phyloP scores from a whole-genome alignment of 1,140 invertebrate species.

The Adoxophyes honmai region DNA sequence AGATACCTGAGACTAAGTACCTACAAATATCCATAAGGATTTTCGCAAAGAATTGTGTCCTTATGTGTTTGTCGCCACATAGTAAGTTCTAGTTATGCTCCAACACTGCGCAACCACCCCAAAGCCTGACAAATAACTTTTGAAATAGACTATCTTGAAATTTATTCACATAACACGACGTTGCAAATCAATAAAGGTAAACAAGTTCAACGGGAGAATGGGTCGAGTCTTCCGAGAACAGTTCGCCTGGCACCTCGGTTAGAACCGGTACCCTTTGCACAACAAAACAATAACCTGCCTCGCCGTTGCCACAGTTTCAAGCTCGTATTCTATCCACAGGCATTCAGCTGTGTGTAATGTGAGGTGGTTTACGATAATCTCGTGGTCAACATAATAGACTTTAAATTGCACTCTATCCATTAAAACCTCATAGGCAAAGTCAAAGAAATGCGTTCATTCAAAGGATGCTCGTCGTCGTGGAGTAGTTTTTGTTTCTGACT shows the following conservation, averaged over 20 bases:
- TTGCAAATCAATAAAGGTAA: neutral
- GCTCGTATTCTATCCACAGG: neutral
- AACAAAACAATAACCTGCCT: conserved; percentile 9
- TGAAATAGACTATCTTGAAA: no score
- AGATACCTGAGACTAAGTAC: no score
- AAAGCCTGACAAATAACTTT: no score
- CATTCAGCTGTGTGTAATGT: neutral
- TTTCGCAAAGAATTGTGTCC: no score
- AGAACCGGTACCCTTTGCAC: neutral
- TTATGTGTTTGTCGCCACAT: no score
- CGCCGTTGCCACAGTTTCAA: neutral
- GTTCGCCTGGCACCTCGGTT: neutral
- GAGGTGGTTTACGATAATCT: neutral
- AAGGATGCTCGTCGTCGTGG: no score
- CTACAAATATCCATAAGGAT: no score
- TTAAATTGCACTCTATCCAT: neutral
- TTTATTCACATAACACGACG: no score
- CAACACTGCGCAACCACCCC: no score
- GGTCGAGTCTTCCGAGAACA: conserved; percentile 2
- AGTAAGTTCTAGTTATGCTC: no score
- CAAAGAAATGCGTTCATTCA: neutral
- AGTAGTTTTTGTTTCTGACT: no score
- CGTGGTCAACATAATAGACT: neutral
- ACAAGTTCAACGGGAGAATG: conserved; percentile 6
- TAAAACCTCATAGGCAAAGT: neutral